These are phyloP conservation scores for Phoxinus phoxinus DNA, from an alignment of 2,113 vertebrate genomes.

Conservation along the genomic window DNA sequence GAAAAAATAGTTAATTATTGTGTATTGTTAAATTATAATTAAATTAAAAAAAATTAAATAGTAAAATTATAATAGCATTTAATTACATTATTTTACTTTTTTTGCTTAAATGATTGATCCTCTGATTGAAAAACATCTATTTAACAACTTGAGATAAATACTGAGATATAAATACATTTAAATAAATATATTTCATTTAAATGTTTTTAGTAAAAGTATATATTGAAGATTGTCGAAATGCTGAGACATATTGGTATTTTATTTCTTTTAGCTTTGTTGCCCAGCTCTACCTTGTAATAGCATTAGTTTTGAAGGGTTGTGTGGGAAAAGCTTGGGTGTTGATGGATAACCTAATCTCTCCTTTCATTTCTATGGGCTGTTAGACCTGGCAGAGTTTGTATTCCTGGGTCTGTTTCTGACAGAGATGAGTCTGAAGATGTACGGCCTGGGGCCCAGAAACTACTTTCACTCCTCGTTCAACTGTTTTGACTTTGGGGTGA, in stretches of 20 bases:
- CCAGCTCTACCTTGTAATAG: not conserved
- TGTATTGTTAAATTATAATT: not conserved
- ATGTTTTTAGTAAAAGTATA: not conserved
- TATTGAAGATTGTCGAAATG: not conserved
- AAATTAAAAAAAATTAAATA: not conserved
- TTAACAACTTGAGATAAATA: not conserved
- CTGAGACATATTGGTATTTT: not conserved
- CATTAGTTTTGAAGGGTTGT: not conserved
- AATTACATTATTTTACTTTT: no score
- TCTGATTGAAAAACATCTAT: not conserved
- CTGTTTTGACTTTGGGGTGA: conserved; percentile 98
- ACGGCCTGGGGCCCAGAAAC: conserved; percentile 90
- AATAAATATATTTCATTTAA: not conserved
- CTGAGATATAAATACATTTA: not conserved
- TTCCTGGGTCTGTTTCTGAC: conserved; percentile 96
- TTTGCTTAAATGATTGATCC: not conserved
- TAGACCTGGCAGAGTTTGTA: conserved; percentile 95
- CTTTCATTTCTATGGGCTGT: not conserved
- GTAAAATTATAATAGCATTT: not conserved
- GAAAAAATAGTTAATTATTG: no score
- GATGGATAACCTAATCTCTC: conserved; percentile 13
- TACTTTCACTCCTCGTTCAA: conserved; percentile 99
- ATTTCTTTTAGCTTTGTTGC: not conserved
- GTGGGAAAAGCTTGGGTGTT: not conserved
- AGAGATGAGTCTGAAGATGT: conserved; percentile 99